Base-by-base conservation (phyloP, 2,113 vertebrate genomes). In the Macroglossus sobrinus region DNA sequence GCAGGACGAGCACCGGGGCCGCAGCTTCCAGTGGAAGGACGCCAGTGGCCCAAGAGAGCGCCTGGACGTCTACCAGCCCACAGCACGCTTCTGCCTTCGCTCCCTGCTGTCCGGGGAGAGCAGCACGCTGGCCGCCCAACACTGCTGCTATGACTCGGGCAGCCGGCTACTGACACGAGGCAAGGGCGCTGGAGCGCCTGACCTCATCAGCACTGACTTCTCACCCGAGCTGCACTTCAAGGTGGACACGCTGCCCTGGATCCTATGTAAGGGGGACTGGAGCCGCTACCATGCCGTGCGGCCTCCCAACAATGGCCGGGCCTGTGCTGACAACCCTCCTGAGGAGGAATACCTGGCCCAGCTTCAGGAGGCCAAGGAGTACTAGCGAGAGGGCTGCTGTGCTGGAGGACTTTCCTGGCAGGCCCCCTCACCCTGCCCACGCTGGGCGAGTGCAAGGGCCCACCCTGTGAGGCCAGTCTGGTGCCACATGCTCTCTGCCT, bases 231-330 rank as follows among this genome's bases (percentile, higher is more conserved):
- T 99, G 94, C 99, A 99, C 98, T 99, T 99, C 98, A 99, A 99
- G 92, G 99, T 99, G 90, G 99, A 99, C 95, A 99, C 98, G 94
- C 97, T 99, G 97, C 99, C 99, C 5, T 99, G 99, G 99, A 99
- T 99, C 97, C 98, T 99, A 71, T 99, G 99, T 98, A 99, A 99
- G 95, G 99, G 99, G 0, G 99, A 99, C 98, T 99, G 99, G 99
- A 99, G 99, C 97, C 99, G 99, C 30, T 99, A 99, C 97, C 99
- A 99, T 0, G 98, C 98, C 0, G 98, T 99, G 79, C 98, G 99
- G 47, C 99, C 99, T 8, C 99, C 99, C 95, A 99, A 99, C 98
- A 99, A 99, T 0, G 99, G 99, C 74, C 95, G 97, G 1, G 98
- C 64, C 63, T 99, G 99, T 40, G 97, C 98, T 0, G 99, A 99